Percentiles rank a stretch among this genome's conserved stretches.
Conservation (phyloP, 1,140 invertebrate species). For the Andricus grossulariae region DNA sequence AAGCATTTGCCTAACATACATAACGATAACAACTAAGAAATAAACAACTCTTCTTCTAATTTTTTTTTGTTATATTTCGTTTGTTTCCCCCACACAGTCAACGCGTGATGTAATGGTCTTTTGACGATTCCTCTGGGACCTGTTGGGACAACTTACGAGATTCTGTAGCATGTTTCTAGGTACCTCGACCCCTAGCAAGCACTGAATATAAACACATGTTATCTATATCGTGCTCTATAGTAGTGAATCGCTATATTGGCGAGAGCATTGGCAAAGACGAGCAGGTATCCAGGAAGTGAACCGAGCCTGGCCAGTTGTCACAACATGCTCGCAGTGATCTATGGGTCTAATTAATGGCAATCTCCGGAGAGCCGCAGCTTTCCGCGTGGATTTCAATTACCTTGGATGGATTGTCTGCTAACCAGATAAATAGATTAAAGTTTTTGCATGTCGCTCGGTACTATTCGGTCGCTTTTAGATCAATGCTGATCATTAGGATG, state of each 20-base stretch:
- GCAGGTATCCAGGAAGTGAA: constrained; percentile 43
- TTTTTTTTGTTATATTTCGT: background rate
- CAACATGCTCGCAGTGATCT: constrained; percentile 61
- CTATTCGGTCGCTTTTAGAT: background rate
- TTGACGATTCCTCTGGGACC: constrained; percentile 46
- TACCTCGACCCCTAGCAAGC: background rate
- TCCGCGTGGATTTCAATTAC: constrained; percentile 68
- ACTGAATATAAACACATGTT: constrained; percentile 18
- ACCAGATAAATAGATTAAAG: constrained; percentile 54
- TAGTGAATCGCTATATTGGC: background rate
- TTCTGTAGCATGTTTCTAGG: constrained; percentile 44
- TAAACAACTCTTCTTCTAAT: too few relatives aligned
- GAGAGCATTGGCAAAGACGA: constrained; percentile 45
- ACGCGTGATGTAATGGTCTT: constrained; percentile 38
- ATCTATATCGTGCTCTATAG: background rate
- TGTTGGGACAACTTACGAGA: constrained; percentile 53
- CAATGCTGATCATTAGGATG: background rate
- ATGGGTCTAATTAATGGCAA: constrained; percentile 68
- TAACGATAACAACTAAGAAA: too few relatives aligned
- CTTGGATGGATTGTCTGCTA: constrained; percentile 46
- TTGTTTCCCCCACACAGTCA: background rate
- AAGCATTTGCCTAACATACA: too few relatives aligned
- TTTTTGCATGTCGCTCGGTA: constrained; percentile 45
- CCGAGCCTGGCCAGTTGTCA: constrained; percentile 61
- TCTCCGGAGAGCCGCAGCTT: constrained; percentile 60